A percentile compares a stretch with the other conserved stretches of the same genome.
phyloP scores from a whole-genome alignment of 2,797 vertebrate genomes.

The Smutsia gigantea region DNA sequence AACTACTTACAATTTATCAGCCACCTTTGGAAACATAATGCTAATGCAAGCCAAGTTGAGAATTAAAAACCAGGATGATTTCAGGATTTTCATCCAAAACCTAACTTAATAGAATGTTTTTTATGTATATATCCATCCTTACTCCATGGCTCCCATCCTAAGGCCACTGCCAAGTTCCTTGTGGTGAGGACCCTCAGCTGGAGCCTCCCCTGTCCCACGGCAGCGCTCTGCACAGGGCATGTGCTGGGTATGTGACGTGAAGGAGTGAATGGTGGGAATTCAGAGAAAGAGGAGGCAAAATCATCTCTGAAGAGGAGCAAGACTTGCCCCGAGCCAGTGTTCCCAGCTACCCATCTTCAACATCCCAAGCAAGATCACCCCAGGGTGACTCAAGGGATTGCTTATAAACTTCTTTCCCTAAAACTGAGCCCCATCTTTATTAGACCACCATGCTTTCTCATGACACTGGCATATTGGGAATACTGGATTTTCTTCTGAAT shows the following conservation, averaged over 20 bases:
- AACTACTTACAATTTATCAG: conserved; percentile 60
- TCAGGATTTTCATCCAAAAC: conserved; percentile 57
- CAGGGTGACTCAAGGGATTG: neutral
- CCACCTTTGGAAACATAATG: conserved; percentile 61
- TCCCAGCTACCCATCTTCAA: neutral
- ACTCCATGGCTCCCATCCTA: neutral
- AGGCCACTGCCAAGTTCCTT: conserved; percentile 59
- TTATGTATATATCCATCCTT: conserved; percentile 30
- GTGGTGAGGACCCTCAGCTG: neutral
- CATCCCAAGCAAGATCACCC: neutral
- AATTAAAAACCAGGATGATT: neutral
- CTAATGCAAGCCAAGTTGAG: conserved; percentile 35
- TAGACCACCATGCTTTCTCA: neutral
- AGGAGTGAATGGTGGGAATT: neutral
- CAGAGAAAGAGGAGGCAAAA: neutral
- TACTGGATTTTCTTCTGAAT: neutral
- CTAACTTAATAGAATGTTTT: conserved; percentile 58
- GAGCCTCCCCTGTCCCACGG: neutral
- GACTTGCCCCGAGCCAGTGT: neutral
- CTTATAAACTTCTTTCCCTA: neutral
- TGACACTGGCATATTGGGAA: neutral
- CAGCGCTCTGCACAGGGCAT: neutral
- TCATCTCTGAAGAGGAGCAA: neutral
- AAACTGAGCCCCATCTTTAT: neutral
- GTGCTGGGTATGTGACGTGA: neutral